Evolutionary conservation across 2,797 vertebrate species (phyloP).

Genomic region (Florisuga fusca): DNA sequence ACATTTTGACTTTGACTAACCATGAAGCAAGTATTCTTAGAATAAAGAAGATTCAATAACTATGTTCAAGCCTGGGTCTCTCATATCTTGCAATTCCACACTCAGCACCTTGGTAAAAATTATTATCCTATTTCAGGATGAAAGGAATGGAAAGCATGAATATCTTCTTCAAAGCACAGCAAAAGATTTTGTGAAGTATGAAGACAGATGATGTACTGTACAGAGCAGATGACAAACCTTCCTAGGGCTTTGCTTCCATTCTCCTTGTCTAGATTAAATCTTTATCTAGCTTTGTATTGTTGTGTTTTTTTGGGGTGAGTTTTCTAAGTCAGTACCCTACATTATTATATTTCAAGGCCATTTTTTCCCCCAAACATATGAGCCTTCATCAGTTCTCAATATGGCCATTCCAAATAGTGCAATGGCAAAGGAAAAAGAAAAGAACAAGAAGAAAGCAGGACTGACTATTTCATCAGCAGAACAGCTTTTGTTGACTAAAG

Average conservation of each 20-base stretch:
- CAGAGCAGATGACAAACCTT: not conserved
- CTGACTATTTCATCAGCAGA: not conserved
- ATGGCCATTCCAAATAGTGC: not conserved
- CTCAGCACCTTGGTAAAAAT: not conserved
- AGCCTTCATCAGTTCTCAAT: not conserved
- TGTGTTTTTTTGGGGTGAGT: not conserved
- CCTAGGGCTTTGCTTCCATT: not conserved
- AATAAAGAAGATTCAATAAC: not conserved
- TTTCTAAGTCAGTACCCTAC: not conserved
- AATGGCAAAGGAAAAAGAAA: not conserved
- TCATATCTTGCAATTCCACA: not conserved
- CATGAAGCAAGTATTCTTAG: not conserved
- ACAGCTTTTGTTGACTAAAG: not conserved
- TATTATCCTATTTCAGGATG: not conserved
- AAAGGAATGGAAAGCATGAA: not conserved
- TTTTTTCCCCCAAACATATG: not conserved
- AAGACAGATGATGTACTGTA: not conserved
- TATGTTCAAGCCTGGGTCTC: not conserved
- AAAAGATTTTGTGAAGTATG: not conserved
- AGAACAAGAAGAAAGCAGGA: not conserved
- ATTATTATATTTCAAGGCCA: not conserved
- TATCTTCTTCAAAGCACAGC: not conserved
- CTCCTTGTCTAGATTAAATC: not conserved
- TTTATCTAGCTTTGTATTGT: not conserved
- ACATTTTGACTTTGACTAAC: not conserved